Evolutionary conservation across 2,888 invertebrate genomes (phyloP).

Genomic region (Synergus japonicus): DNA sequence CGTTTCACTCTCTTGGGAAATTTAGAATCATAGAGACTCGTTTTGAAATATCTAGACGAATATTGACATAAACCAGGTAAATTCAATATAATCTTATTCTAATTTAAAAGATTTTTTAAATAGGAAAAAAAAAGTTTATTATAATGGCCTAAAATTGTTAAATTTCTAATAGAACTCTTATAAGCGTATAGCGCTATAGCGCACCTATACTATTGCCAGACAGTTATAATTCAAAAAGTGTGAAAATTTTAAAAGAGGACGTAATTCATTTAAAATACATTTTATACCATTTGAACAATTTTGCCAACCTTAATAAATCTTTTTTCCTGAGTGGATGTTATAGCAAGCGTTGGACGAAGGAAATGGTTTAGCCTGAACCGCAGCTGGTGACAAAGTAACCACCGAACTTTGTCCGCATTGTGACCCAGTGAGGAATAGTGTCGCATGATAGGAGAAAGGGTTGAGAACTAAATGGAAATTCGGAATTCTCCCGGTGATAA

Average conservation of each 20-base stretch:
- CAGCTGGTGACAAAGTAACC: slow-evolving; percentile 40
- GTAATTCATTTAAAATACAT: background rate
- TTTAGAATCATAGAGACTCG: background rate
- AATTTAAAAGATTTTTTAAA: no score
- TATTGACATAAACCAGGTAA: background rate
- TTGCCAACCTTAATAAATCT: slow-evolving; percentile 7
- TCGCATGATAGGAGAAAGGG: background rate
- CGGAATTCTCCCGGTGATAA: background rate
- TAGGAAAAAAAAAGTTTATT: no score
- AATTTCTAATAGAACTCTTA: no score
- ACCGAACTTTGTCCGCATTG: slow-evolving; percentile 37
- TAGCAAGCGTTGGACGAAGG: slow-evolving; percentile 13
- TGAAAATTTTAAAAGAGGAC: background rate
- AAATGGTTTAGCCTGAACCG: slow-evolving; percentile 27
- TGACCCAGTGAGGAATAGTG: slow-evolving; percentile 35
- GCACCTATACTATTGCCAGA: no score
- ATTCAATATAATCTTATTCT: background rate
- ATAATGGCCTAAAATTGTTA: no score
- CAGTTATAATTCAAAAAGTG: background rate
- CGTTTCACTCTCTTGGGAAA: slow-evolving; percentile 16
- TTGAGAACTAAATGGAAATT: slow-evolving; percentile 17
- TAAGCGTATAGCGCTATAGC: no score
- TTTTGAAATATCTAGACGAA: background rate
- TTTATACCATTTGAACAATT: slow-evolving; percentile 5
- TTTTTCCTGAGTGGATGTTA: slow-evolving; percentile 14